phyloP scores from a whole-genome alignment of 2,113 vertebrate species.

The Peucedramus taeniatus region DNA sequence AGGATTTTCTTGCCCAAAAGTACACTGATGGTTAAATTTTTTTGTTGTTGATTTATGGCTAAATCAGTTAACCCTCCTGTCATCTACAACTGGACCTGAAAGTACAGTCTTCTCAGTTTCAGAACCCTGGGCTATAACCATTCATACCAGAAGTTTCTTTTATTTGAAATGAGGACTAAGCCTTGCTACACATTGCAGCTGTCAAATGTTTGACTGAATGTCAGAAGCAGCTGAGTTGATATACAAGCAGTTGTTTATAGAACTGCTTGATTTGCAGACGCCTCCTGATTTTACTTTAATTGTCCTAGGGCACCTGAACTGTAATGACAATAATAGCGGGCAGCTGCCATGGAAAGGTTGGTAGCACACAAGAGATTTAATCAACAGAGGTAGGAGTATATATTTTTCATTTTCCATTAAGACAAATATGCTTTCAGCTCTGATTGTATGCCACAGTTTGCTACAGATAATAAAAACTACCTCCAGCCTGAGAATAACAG shows the following conservation, averaged over 20 bases:
- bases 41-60: neutral
- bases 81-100: neutral
- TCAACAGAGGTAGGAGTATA: neutral
- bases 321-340: neutral
- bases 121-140: neutral
- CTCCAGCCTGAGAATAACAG: neutral
- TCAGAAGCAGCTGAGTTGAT: neutral
- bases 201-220: neutral
- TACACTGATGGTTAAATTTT: neutral
- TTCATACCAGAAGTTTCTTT: neutral
- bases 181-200: neutral
- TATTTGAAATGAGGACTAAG: neutral
- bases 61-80: neutral
- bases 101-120: neutral
- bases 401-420: constrained; percentile 37
- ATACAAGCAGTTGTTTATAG: neutral
- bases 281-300: constrained; percentile 9
- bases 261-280: constrained; percentile 23
- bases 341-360: neutral
- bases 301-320: neutral
- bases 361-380: neutral
- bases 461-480: neutral
- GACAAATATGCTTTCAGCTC: constrained; percentile 6
- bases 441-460: neutral
- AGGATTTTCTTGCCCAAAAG: neutral